Base-by-base conservation (phyloP, 2,888 invertebrate genomes). In the Griposia aprilina region DNA sequence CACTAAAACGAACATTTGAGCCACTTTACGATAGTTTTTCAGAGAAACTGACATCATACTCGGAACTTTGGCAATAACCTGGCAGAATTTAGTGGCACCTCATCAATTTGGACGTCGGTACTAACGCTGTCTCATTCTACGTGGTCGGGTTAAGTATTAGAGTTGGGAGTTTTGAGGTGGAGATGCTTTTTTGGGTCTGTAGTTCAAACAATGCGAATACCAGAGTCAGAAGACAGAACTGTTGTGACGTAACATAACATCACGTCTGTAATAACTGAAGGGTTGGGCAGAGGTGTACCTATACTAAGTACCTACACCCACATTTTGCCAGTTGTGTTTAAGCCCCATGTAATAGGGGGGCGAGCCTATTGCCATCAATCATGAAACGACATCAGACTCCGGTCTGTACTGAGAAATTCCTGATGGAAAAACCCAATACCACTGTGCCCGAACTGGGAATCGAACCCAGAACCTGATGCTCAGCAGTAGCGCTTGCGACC, bases 11-110 rank as follows among this genome's bases (percentile, higher is more conserved):
- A 72, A 50, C 52, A 66, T 78, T 82, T 69, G 50, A 77, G 52
- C 60, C 15, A 57, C 66, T 15, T 55, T 26, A 76, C 68, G 65
- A 77, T 83, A 85, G 89, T 87, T 87, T 88, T 81, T 87, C 81
- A 78, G 88, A 81, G 86, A 87, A 82, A 74, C 87, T 78, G 74
- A 82, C 80, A 80, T 87, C 81, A 80, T 76, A 81, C 36, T 77
- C 60, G 50, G 59, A 88, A 88, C 85, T 88, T 88, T 65, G 70
- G 86, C 81, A 87, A 88, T 88, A 88, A 88, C 86, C 88, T 74
- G 81, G 69, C 78, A 41, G 57, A 89, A 88, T 88, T 88, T 89
- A 88, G 89, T 87, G 70, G 89, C 82, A 86, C 84, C 84, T 80
- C 89, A 88, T 89, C 79, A 74, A 89, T 88, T 89, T 77, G 66